Evolutionary conservation across 2,888 invertebrate species (phyloP).

Genomic region (Callyntrura guangdongensis): DNA sequence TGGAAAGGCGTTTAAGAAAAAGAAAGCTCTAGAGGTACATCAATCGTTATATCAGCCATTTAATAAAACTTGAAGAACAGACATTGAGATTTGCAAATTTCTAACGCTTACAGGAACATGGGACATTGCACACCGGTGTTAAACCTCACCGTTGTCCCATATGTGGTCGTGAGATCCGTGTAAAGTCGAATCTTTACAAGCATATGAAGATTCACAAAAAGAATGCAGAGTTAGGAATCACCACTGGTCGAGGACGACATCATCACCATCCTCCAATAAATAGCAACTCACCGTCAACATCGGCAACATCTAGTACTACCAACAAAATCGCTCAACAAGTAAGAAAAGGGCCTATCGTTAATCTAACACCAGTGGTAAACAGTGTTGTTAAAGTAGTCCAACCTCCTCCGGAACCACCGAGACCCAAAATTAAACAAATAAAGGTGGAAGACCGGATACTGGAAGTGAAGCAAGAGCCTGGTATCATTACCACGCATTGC

Average conservation of each 20-base stretch:
- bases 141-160: conserved; percentile 82
- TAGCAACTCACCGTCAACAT: neutral
- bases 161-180: conserved; percentile 83
- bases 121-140: conserved; percentile 83
- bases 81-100: conserved; percentile 20
- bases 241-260: conserved; percentile 51
- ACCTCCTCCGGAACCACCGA: neutral
- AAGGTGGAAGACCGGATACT: conserved; percentile 60
- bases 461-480: conserved; percentile 62
- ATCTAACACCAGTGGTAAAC: conserved; percentile 3
- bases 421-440: conserved; percentile 58
- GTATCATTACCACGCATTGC: conserved; percentile 1
- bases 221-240: conserved; percentile 66
- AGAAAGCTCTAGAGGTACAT: conserved; percentile 82
- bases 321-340: conserved; percentile 26
- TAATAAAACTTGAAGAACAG: too few species aligned
- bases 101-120: conserved; percentile 77
- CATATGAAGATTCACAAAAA: conserved; percentile 84
- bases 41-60: too few species aligned
- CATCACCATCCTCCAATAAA: neutral
- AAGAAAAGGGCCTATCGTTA: neutral
- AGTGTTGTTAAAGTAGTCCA: conserved; percentile 15
- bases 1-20: conserved; percentile 83
- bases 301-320: conserved; percentile 14
- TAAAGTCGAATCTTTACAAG: conserved; percentile 84